These are phyloP conservation scores for Volucella inflata DNA, from an alignment of 2,888 invertebrate genomes.

Conservation along the genomic window DNA sequence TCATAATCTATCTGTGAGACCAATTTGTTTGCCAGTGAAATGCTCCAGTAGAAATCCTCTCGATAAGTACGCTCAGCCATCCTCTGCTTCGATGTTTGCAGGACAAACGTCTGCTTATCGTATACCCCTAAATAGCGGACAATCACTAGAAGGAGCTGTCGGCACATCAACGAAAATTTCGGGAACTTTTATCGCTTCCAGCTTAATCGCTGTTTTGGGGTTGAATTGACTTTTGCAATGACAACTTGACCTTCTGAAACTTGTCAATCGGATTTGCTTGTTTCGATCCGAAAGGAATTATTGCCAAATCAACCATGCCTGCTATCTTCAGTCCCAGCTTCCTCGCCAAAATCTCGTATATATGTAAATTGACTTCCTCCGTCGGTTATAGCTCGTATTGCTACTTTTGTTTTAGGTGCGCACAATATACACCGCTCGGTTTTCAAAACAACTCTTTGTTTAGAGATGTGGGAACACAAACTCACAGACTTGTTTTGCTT, in stretches of 20 bases:
- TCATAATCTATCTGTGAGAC: conserved; percentile 19
- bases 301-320: conserved; percentile 11
- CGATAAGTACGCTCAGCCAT: conserved; percentile 27
- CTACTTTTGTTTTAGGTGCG: conserved; percentile 2
- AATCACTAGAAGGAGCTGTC: conserved; percentile 7
- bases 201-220: not conserved
- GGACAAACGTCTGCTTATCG: conserved; percentile 8
- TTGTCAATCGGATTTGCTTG: conserved; percentile 2
- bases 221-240: not conserved
- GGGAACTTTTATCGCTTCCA: conserved; percentile 43
- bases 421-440: not conserved
- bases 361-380: conserved; percentile 36
- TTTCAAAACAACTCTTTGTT: conserved; percentile 1
- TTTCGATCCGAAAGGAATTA: conserved; percentile 30
- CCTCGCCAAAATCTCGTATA: conserved; percentile 4
- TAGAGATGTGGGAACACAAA: not conserved
- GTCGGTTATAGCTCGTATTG: conserved; percentile 26
- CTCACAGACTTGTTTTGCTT: not conserved
- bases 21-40: conserved; percentile 22
- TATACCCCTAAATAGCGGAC: conserved; percentile 20
- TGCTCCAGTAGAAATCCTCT: conserved; percentile 23
- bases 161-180: conserved; percentile 51
- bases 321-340: conserved; percentile 16
- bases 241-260: conserved; percentile 19
- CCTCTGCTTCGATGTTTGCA: conserved; percentile 6